These are phyloP conservation scores for Caenorhabditis panamensis DNA, from an alignment of 2,888 invertebrate species.

Conservation along the genomic window DNA sequence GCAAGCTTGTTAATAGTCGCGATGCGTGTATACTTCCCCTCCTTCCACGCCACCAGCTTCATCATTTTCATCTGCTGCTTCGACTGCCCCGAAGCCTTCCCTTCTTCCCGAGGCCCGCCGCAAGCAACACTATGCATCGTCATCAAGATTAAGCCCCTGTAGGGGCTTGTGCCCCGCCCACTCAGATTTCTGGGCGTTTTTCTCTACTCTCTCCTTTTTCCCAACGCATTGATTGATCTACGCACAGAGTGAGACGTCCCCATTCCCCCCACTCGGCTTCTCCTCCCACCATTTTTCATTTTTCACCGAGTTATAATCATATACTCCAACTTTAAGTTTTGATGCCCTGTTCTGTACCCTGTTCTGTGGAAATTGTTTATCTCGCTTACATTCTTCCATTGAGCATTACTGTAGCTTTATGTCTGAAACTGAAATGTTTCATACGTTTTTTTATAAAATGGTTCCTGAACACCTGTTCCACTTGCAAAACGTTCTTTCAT, in stretches of 20 bases:
- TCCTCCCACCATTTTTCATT: slow-evolving; percentile 10
- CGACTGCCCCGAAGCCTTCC: not conserved
- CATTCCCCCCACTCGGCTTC: slow-evolving; percentile 11
- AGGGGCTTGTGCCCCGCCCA: slow-evolving; percentile 33
- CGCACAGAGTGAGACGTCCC: slow-evolving; percentile 25
- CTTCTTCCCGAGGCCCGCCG: slow-evolving; percentile 23
- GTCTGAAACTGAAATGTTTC: no score
- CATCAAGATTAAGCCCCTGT: slow-evolving; percentile 61
- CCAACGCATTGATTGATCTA: slow-evolving; percentile 33
- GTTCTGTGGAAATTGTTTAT: no score
- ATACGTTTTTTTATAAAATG: not conserved
- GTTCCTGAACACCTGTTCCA: not conserved
- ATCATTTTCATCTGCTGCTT: slow-evolving; percentile 36
- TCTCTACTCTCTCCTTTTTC: slow-evolving; percentile 24
- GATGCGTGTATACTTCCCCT: slow-evolving; percentile 39
- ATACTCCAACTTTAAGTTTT: no score
- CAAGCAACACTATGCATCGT: slow-evolving; percentile 41
- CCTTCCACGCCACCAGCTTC: slow-evolving; percentile 23
- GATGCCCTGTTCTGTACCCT: no score
- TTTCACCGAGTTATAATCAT: not conserved
- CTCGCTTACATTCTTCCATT: no score
- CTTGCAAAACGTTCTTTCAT: not conserved
- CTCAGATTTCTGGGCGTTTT: slow-evolving; percentile 21
- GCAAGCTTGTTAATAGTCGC: slow-evolving; percentile 64
- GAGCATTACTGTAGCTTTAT: no score